Percentiles rank a stretch among this genome's conserved stretches.
Evolutionary conservation across 2,797 vertebrate genomes (phyloP).

Genomic region (Lepus oiostolus): DNA sequence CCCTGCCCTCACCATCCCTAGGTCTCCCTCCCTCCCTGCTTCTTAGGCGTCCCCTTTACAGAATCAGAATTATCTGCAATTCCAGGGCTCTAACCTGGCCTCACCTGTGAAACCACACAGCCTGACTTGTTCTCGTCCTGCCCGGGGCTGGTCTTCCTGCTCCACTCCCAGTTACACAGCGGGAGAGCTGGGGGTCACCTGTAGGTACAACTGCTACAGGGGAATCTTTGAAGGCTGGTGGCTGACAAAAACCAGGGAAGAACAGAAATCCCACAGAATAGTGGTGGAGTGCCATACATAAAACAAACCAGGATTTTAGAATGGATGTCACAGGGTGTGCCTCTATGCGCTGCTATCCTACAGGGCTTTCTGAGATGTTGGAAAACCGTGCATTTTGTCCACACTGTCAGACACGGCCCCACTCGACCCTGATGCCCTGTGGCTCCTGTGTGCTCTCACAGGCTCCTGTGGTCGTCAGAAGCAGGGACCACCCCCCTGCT

Average conservation of each 20-base stretch:
- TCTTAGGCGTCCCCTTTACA: background rate
- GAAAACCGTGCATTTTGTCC: background rate
- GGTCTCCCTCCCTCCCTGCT: background rate
- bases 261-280: background rate
- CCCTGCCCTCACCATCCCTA: background rate
- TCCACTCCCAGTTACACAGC: background rate
- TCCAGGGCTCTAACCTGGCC: background rate
- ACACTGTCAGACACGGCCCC: too few relatives aligned
- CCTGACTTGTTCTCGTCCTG: background rate
- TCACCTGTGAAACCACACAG: background rate
- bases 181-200: background rate
- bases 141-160: background rate
- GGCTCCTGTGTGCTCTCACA: background rate
- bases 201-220: background rate
- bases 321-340: too few relatives aligned
- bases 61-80: too few relatives aligned
- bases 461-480: too few relatives aligned
- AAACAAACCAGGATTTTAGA: background rate
- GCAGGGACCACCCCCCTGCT: too few relatives aligned
- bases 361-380: background rate
- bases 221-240: background rate
- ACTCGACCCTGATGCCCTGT: background rate
- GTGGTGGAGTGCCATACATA: background rate
- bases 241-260: background rate
- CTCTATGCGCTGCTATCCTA: background rate